phyloP scores from a whole-genome alignment of 2,113 vertebrate species.

The Todiramphus chloris region DNA sequence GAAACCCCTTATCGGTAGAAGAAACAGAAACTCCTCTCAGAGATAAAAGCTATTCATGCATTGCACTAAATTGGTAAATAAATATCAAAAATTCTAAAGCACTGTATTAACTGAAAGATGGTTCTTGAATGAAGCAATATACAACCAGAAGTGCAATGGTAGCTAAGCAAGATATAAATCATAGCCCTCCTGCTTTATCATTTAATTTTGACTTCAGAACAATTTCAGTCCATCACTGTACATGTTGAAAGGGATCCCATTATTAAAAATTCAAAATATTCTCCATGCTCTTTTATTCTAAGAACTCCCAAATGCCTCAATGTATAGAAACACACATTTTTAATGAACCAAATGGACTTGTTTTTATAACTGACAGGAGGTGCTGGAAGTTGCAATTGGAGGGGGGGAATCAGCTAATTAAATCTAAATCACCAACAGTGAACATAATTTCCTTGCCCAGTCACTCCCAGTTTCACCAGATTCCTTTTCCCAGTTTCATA shows the following conservation, averaged over 20 bases:
- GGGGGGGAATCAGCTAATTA: constrained; percentile 45
- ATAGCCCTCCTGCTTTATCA: background rate
- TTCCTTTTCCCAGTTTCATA: constrained; percentile 3
- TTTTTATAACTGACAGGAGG: constrained; percentile 63
- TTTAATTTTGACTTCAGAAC: constrained; percentile 45
- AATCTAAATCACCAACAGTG: constrained; percentile 52
- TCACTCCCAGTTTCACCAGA: constrained; percentile 54
- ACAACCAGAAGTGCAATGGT: background rate
- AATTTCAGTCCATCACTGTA: constrained; percentile 30
- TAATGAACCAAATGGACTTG: constrained; percentile 70
- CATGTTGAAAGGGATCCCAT: constrained; percentile 46
- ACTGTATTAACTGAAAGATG: background rate
- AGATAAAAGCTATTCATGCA: background rate
- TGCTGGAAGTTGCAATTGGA: constrained; percentile 47
- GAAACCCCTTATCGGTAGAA: background rate
- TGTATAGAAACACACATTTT: constrained; percentile 69
- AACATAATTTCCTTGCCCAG: constrained; percentile 56
- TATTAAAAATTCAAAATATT: constrained; percentile 67
- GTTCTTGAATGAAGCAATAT: background rate
- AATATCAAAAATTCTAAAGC: background rate
- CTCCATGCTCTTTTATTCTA: constrained; percentile 51
- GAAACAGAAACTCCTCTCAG: background rate
- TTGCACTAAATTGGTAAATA: background rate
- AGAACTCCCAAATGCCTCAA: constrained; percentile 60
- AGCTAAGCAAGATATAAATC: background rate